A percentile compares a stretch with the other conserved stretches of the same genome.
Conservation (phyloP, 1,140 invertebrate genomes). For the Cylas formicarius region DNA sequence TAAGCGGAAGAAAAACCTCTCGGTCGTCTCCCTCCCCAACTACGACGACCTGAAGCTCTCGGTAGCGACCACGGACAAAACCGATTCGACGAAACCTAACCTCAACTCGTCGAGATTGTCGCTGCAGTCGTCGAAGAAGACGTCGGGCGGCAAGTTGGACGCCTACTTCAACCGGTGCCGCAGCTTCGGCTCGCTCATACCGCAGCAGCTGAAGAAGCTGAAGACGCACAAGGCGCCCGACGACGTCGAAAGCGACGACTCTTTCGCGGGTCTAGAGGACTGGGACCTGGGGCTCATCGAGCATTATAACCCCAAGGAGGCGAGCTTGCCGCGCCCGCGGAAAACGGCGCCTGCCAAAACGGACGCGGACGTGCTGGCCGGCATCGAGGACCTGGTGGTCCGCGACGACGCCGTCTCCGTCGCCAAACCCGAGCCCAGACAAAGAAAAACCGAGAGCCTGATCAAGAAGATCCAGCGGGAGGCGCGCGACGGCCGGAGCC, state of each 20-base stretch:
- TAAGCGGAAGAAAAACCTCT: slow-evolving; percentile 33
- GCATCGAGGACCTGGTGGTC: slow-evolving; percentile 36
- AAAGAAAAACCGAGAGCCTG: slow-evolving; percentile 32
- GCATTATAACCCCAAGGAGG: slow-evolving; percentile 41
- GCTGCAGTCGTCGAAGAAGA: slow-evolving; percentile 34
- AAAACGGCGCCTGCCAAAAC: slow-evolving; percentile 17
- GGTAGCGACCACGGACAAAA: slow-evolving; percentile 27
- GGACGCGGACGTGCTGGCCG: slow-evolving; percentile 29
- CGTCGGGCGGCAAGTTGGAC: slow-evolving; percentile 33
- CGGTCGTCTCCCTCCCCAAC: slow-evolving; percentile 48
- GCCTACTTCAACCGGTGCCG: slow-evolving; percentile 41
- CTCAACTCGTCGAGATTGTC: slow-evolving; percentile 28
- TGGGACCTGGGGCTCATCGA: slow-evolving; percentile 42
- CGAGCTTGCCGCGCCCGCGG: slow-evolving; percentile 36
- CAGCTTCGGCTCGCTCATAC: slow-evolving; percentile 41
- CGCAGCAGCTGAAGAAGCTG: slow-evolving; percentile 40
- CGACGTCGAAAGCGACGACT: slow-evolving; percentile 42
- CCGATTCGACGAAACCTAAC: slow-evolving; percentile 1
- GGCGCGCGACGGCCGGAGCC: slow-evolving; percentile 21
- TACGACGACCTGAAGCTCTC: slow-evolving; percentile 44
- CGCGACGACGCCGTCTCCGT: slow-evolving; percentile 22
- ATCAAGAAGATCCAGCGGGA: slow-evolving; percentile 35
- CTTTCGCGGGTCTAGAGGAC: slow-evolving; percentile 42
- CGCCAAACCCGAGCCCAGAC: slow-evolving; percentile 27
- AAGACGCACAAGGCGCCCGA: slow-evolving; percentile 28